Evolutionary conservation across 2,113 vertebrate species (phyloP), one percentile per base, ranked within the genome.

Genomic region (Equus przewalskii): DNA sequence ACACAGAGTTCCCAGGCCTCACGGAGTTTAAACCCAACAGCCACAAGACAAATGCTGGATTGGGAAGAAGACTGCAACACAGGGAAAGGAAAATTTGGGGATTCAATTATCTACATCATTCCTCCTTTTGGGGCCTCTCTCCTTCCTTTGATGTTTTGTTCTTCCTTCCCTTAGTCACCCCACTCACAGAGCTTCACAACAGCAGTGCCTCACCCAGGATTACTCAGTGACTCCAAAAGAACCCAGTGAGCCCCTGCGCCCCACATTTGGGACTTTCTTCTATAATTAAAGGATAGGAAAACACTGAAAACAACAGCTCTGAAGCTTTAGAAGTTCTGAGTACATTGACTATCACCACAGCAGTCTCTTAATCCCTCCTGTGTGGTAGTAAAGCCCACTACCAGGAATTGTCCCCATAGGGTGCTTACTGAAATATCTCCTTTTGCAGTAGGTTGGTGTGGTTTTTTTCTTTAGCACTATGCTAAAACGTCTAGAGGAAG

Each of bases 211-310:
- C 70, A 82, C 7, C 78, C 28, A 21, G 41, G 33, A 9, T 62
- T 90, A 41, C 67, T 89, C 60, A 94, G 28, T 12, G 13, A 80
- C 24, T 49, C 60, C 16, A 49, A 78, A 88, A 94, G 21, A 94
- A 84, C 14, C 0, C 0, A 36, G 5, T 67, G 85, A 83, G 64
- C 3, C 49, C 65, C 46, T 10, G 1, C 19, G 60, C 46, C 49
- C 62, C 70, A 90, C 3, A 56, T 65, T 58, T 4, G 2, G 36
- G 36, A 75, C 49, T 94, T 95, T 86, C 67, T 89, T 60, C 80
- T 94, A 4, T 64, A 46, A 88, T 80, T 76, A 96, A 97, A 85
- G 51, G 15, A 88, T 24, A 78, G 54, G 46, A 81, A 94, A 81
- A 60, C n/a, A 92, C 70, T 49, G 60, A 28, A 76, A 86, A 92